Conservation (phyloP, 2,797 vertebrate species). For the Hylomyscus alleni region DNA sequence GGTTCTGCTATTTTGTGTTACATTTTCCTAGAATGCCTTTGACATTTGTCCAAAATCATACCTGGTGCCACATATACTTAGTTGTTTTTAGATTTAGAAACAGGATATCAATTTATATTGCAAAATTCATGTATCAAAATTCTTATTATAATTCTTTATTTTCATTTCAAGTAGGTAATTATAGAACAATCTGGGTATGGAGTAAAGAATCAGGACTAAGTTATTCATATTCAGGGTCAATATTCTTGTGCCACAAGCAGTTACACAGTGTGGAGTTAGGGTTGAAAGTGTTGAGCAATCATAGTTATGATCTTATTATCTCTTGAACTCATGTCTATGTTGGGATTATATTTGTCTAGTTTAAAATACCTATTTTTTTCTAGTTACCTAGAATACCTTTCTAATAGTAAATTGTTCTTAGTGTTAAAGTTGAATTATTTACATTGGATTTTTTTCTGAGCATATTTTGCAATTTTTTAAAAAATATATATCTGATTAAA, state of each 20-base stretch:
- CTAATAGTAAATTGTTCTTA: not conserved
- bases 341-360: not conserved
- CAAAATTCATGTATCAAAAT: not conserved
- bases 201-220: not conserved
- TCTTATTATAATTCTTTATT: slow-evolving; percentile 46
- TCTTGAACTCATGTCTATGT: not conserved
- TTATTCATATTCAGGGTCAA: not conserved
- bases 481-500: not conserved
- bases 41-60: not conserved
- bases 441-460: not conserved
- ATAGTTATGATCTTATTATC: not conserved
- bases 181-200: not conserved
- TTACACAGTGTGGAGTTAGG: not conserved
- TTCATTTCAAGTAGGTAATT: not conserved
- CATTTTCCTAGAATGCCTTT: not conserved
- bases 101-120: not conserved
- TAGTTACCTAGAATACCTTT: not conserved
- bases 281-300: not conserved
- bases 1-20: not conserved
- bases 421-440: not conserved
- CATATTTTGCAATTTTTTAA: not conserved
- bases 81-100: not conserved
- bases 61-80: not conserved
- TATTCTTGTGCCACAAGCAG: not conserved
- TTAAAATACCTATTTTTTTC: not conserved